Conservation (phyloP, 2,797 vertebrate species). For the Sebastes minor region DNA sequence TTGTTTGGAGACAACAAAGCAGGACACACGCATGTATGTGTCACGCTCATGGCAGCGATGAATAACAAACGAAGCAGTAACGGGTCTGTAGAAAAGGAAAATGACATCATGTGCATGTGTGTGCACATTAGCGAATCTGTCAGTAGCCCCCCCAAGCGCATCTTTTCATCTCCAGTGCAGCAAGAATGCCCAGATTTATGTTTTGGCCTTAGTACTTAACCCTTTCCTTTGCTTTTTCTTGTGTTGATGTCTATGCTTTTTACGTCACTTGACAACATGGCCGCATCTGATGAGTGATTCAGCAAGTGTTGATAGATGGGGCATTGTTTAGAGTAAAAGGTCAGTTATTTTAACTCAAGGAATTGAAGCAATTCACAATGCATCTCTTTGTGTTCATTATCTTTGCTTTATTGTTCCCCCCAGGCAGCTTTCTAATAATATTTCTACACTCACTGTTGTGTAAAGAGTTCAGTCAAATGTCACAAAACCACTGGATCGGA, state of each 20-base stretch:
- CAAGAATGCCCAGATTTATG: conserved; percentile 6
- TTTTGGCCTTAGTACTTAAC: conserved; percentile 29
- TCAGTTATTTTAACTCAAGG: conserved; percentile 58
- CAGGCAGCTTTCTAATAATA: conserved; percentile 46
- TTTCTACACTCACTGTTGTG: conserved; percentile 7
- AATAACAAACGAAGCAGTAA: conserved; percentile 35
- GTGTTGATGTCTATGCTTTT: conserved; percentile 22
- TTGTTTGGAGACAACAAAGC: conserved; percentile 50
- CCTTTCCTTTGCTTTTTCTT: conserved; percentile 6
- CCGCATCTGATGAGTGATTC: conserved; percentile 35
- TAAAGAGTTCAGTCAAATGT: conserved; percentile 2
- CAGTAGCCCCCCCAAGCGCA: conserved; percentile 4
- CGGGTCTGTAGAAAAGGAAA: conserved; percentile 2
- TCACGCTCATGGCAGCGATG: conserved; percentile 18
- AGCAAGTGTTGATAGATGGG: conserved; percentile 44
- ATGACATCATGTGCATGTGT: background rate
- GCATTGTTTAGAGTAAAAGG: conserved; percentile 58
- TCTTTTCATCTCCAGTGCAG: conserved; percentile 44
- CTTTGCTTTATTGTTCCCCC: conserved; percentile 19
- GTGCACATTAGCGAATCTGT: background rate
- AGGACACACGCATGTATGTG: conserved; percentile 29
- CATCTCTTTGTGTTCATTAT: conserved; percentile 46
- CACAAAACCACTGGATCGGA: background rate
- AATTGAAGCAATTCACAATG: conserved; percentile 42
- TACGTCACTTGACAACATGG: conserved; percentile 4